phyloP scores from a whole-genome alignment of 2,113 vertebrate species.

The Martes martes region DNA sequence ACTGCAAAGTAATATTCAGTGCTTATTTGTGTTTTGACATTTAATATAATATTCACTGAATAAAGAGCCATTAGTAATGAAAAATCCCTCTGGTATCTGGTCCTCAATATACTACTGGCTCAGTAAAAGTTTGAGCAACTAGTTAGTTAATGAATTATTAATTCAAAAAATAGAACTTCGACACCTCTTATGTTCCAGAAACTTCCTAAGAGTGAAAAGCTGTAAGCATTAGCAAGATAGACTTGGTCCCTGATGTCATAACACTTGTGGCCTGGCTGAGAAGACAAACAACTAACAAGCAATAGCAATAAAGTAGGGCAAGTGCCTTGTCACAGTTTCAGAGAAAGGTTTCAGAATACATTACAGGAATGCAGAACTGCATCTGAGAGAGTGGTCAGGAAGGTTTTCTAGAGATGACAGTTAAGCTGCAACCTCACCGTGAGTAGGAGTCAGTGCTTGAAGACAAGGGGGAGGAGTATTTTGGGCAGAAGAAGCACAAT shows the following conservation, averaged over 20 bases:
- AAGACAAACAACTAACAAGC: background rate
- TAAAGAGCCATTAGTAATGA: background rate
- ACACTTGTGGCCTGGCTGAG: background rate
- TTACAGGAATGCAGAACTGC: fast-evolving
- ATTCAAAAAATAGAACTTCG: background rate
- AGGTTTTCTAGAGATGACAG: background rate
- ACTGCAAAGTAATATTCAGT: background rate
- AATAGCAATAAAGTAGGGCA: background rate
- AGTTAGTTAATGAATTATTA: background rate
- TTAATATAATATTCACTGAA: background rate
- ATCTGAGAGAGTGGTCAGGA: background rate
- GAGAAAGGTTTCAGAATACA: background rate
- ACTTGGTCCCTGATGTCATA: background rate
- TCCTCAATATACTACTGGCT: background rate
- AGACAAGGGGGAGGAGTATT: background rate
- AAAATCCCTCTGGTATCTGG: background rate
- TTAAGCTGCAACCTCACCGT: background rate
- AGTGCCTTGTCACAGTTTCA: background rate
- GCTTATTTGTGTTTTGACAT: background rate
- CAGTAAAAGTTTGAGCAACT: background rate
- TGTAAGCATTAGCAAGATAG: background rate
- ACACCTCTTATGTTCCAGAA: background rate
- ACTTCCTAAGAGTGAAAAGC: background rate
- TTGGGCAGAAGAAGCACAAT: background rate
- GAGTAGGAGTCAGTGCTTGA: background rate